Conservation (phyloP, 1,140 invertebrate species). For the Papilio dardanus region DNA sequence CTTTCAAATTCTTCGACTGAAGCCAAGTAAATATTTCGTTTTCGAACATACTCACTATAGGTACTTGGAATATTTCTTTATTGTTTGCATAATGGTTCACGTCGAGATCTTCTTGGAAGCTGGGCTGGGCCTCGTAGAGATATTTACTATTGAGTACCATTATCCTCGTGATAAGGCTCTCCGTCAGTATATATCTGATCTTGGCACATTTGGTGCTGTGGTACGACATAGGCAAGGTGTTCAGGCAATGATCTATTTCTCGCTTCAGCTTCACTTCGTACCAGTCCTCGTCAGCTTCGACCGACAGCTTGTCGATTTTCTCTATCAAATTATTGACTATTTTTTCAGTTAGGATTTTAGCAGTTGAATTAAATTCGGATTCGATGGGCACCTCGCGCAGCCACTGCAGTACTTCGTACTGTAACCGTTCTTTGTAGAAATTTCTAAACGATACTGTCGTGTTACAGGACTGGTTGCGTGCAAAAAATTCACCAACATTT, state of each 20-base stretch:
- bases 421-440: conserved; percentile 31
- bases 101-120: conserved; percentile 1
- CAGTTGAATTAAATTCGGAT: conserved; percentile 28
- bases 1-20: conserved; percentile 12
- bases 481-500: conserved; percentile 7
- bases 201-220: conserved; percentile 31
- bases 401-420: conserved; percentile 34
- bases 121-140: background rate
- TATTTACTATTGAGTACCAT: conserved; percentile 33
- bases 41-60: background rate
- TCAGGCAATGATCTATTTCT: conserved; percentile 1
- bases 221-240: conserved; percentile 22
- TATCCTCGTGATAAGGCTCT: conserved; percentile 27
- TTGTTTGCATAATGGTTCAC: background rate
- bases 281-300: conserved; percentile 17
- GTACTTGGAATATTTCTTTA: conserved; percentile 3
- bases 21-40: conserved; percentile 30
- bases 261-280: conserved; percentile 26
- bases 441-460: conserved; percentile 34
- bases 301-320: conserved; percentile 16
- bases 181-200: conserved; percentile 18
- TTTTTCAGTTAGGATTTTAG: conserved; percentile 26
- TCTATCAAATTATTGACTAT: conserved; percentile 31
- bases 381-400: conserved; percentile 30
- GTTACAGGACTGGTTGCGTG: conserved; percentile 27